These are phyloP conservation scores for Sphaeramia orbicularis DNA, from an alignment of 2,797 vertebrate species.

Conservation along the genomic window DNA sequence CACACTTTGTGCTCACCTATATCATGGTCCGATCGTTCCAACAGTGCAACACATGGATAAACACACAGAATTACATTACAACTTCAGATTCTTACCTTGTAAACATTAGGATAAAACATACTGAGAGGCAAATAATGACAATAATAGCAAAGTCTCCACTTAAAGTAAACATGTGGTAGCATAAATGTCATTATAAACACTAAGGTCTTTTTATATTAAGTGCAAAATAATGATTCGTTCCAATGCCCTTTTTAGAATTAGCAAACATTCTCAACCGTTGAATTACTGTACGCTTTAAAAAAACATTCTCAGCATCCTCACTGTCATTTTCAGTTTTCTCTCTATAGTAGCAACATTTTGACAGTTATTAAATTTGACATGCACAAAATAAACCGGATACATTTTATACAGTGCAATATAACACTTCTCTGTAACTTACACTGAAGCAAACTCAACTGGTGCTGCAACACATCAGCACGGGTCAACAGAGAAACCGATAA, in stretches of 20 bases:
- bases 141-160: constrained; percentile 34
- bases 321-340: constrained; percentile 12
- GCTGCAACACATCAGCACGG: constrained; percentile 32
- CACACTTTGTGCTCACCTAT: constrained; percentile 22
- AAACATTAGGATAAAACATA: constrained; percentile 59
- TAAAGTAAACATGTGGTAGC: constrained; percentile 34
- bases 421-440: constrained; percentile 53
- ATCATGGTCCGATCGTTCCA: constrained; percentile 43
- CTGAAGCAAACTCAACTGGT: constrained; percentile 38
- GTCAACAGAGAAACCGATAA: constrained; percentile 36
- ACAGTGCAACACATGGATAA: constrained; percentile 41
- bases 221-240: constrained; percentile 48
- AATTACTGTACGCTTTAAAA: constrained; percentile 19
- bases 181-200: constrained; percentile 41
- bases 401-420: constrained; percentile 43
- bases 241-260: constrained; percentile 30
- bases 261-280: constrained; percentile 14
- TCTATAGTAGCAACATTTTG: constrained; percentile 30
- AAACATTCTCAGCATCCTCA: constrained; percentile 14
- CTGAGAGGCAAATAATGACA: constrained; percentile 51
- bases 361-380: constrained; percentile 54
- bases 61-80: constrained; percentile 41
- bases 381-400: constrained; percentile 63
- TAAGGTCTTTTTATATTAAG: constrained; percentile 38
- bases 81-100: constrained; percentile 47